Base-by-base conservation (phyloP, 2,797 vertebrate genomes). In the Danio choprae region DNA sequence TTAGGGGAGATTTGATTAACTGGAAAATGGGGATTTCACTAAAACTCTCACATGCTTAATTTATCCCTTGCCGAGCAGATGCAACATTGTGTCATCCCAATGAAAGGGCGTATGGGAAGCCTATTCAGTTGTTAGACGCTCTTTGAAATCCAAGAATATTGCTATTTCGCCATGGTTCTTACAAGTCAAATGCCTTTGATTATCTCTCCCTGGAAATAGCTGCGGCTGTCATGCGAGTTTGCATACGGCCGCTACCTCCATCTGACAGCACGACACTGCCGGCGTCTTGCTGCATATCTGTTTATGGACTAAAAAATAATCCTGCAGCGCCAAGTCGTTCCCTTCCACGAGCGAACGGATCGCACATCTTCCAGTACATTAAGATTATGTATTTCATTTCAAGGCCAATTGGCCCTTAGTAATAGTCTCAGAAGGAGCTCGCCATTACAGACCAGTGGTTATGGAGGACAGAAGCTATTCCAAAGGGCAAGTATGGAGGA, bases 1-100 rank as follows among this genome's bases (percentile, higher is more conserved):
- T 99, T 99, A 99, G 96, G 96, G 95, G 96, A 98, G 98, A 99
- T 99, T 98, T 98, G 98, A 99, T 99, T 99, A 99, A 97, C 97
- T 98, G 97, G 97, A 99, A 99, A 99, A 99, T 99, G 97, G 98
- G 98, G 96, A 96, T 97, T 99, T 98, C 97, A 97, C 97, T 96
- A 96, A 98, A 97, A 98, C 96, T 98, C 99, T 99, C 97, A 97
- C 97, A 99, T 96, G 97, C 97, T 99, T 99, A 98, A 99, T 98
- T 99, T 98, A 98, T 97, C 97, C 96, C 95, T 96, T 96, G 96
- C 96, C 96, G 96, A 97, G 97, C 96, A 98, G 97, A 97, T 94
- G 96, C 96, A 98, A 98, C 97, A 97, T 96, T 98, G 97, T 98
- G 96, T 98, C 95, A 95, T 95, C 96, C 96, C 96, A 96, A 96